These are phyloP conservation scores for Elgaria multicarinata DNA, from an alignment of 2,113 vertebrate genomes.

Conservation along the genomic window DNA sequence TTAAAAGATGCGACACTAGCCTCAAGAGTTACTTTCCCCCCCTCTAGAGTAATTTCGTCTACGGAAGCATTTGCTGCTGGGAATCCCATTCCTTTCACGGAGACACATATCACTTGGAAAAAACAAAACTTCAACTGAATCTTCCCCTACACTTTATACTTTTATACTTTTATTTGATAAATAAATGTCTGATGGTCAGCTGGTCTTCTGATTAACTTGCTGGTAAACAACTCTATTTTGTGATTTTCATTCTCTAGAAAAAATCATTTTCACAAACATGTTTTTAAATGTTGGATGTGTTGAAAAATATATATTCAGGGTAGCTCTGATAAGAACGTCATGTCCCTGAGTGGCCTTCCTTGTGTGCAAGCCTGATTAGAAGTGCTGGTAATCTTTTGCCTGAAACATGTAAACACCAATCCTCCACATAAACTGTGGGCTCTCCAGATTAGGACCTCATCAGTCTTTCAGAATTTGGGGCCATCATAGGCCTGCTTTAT, in stretches of 20 bases:
- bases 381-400: neutral
- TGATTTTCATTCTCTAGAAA: too few relatives aligned
- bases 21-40: slow-evolving; percentile 6
- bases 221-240: too few relatives aligned
- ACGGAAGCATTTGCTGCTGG: slow-evolving; percentile 28
- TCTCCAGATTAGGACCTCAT: neutral
- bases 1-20: slow-evolving; percentile 58
- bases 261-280: too few relatives aligned
- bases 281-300: neutral
- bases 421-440: neutral
- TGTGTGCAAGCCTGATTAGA: neutral
- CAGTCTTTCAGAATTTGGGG: neutral
- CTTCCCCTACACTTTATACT: neutral
- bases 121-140: neutral
- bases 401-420: neutral
- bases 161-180: neutral
- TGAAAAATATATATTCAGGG: neutral
- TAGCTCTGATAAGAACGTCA: neutral
- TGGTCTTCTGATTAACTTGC: too few relatives aligned
- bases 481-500: neutral
- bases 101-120: slow-evolving; percentile 48
- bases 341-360: neutral
- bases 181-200: too few relatives aligned
- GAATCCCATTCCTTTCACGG: slow-evolving; percentile 63
- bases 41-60: slow-evolving; percentile 51